Evolutionary conservation across 2,797 vertebrate genomes (phyloP).

Genomic region (Poliocrania exsul): DNA sequence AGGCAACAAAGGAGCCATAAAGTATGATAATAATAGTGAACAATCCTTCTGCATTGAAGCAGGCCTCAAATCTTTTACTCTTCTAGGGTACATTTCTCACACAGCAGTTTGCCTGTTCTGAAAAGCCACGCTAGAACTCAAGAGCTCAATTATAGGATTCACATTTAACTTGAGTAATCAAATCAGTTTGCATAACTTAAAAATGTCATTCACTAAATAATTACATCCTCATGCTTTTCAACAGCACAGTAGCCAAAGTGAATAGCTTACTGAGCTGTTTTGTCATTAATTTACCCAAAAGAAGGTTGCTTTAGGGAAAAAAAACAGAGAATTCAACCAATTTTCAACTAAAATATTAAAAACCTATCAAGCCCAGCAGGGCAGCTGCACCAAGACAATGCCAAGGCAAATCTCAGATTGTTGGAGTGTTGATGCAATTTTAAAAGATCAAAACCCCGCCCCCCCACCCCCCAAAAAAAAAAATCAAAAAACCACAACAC

Average conservation of each 20-base stretch:
- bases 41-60: conserved; percentile 59
- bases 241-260: conserved; percentile 31
- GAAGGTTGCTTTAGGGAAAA: not conserved
- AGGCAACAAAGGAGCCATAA: conserved; percentile 62
- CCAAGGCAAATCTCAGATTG: not conserved
- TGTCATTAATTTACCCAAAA: conserved; percentile 45
- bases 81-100: conserved; percentile 61
- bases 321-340: not conserved
- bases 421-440: not conserved
- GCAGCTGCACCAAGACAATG: conserved; percentile 4
- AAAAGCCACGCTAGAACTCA: conserved; percentile 62
- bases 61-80: conserved; percentile 48
- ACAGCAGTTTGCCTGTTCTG: conserved; percentile 55
- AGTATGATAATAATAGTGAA: conserved; percentile 57
- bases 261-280: conserved; percentile 54
- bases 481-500: not conserved
- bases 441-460: not conserved
- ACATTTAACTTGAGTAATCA: conserved; percentile 53
- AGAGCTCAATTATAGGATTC: conserved; percentile 62
- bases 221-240: conserved; percentile 61
- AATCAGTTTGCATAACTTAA: conserved; percentile 59
- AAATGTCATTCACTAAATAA: conserved; percentile 63
- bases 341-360: conserved; percentile 37
- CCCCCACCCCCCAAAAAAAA: too few species aligned
- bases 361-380: not conserved